A percentile compares a stretch with the other conserved stretches of the same genome.
phyloP scores from a whole-genome alignment of 2,113 vertebrate species.

The Burhinus bistriatus region DNA sequence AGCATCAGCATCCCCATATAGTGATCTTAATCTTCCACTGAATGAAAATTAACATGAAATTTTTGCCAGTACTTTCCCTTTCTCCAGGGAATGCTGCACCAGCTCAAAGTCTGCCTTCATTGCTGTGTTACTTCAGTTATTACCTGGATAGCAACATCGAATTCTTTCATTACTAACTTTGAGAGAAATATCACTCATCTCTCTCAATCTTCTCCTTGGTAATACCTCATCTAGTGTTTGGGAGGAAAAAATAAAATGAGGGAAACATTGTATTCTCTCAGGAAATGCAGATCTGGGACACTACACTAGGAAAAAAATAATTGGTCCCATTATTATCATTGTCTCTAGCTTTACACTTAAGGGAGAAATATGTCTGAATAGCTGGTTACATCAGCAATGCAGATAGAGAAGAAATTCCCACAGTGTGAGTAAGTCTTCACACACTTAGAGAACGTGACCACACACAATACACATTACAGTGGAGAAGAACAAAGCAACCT shows the following conservation, averaged over 20 bases:
- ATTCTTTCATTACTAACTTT: background rate
- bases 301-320: constrained; percentile 27
- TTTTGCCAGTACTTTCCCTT: background rate
- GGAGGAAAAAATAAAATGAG: background rate
- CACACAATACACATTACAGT: constrained; percentile 18
- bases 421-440: constrained; percentile 7
- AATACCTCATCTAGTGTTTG: background rate
- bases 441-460: constrained; percentile 46
- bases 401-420: constrained; percentile 50
- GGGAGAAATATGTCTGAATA: constrained; percentile 47
- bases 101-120: background rate
- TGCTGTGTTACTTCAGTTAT: background rate
- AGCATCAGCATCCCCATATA: background rate
- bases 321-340: constrained; percentile 30
- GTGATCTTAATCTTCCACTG: background rate
- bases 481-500: constrained; percentile 31
- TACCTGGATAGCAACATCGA: background rate
- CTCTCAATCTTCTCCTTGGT: background rate
- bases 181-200: constrained; percentile 9
- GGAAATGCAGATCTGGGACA: constrained; percentile 62
- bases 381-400: constrained; percentile 39
- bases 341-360: constrained; percentile 43
- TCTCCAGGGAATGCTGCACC: background rate
- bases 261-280: constrained; percentile 11
- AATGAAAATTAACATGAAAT: background rate